phyloP scores from a whole-genome alignment of 2,888 invertebrate species.

The Callinectes sapidus region DNA sequence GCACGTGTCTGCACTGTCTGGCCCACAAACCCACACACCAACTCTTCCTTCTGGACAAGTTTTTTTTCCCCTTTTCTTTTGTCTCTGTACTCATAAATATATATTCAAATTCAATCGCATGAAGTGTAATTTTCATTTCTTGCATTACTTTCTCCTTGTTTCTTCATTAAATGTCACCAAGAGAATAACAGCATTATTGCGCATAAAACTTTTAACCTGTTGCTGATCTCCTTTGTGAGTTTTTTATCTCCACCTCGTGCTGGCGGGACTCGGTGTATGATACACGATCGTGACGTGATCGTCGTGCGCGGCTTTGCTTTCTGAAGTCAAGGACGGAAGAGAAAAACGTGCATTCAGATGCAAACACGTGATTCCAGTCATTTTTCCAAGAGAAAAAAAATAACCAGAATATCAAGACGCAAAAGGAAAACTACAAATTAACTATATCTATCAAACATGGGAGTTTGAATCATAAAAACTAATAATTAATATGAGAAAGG shows the following conservation, averaged over 20 bases:
- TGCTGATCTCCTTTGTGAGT: neutral
- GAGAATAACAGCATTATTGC: neutral
- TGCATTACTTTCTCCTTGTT: neutral
- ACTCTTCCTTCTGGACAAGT: neutral
- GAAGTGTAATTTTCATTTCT: neutral
- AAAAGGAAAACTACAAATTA: neutral
- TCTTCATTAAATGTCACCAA: neutral
- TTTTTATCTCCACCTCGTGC: neutral
- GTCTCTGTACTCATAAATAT: too few species aligned
- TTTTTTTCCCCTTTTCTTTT: neutral
- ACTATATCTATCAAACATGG: neutral
- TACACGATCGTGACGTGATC: neutral
- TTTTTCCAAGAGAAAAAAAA: neutral
- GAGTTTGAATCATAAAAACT: neutral
- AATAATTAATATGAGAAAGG: neutral
- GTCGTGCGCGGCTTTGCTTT: neutral
- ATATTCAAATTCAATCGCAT: neutral
- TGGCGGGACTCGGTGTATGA: neutral
- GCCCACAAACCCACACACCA: neutral
- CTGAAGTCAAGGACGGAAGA: conserved; percentile 1
- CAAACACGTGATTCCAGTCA: neutral
- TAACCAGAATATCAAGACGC: neutral
- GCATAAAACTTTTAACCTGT: neutral
- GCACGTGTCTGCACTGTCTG: conserved; percentile 5
- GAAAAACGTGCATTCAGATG: neutral